phyloP scores from a whole-genome alignment of 2,113 vertebrate genomes.

The Ceyx margarethae region DNA sequence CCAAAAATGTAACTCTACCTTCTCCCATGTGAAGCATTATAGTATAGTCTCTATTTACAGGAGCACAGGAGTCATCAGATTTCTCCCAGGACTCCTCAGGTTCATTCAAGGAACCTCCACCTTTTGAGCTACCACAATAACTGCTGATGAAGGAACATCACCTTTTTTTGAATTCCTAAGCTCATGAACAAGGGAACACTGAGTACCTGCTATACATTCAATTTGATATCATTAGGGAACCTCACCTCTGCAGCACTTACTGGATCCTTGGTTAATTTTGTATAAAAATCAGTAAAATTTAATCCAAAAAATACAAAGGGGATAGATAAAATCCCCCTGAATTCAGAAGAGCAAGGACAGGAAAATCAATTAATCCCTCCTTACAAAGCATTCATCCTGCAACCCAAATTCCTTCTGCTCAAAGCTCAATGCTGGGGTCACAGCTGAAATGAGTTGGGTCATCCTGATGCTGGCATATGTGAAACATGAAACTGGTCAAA shows the following conservation, averaged over 20 bases:
- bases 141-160: not conserved
- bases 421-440: slow-evolving; percentile 2
- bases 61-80: not conserved
- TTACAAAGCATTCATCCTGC: not conserved
- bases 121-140: not conserved
- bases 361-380: slow-evolving; percentile 34
- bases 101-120: not conserved
- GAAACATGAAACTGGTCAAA: not conserved
- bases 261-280: not conserved
- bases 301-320: not conserved
- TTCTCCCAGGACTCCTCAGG: not conserved
- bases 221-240: not conserved
- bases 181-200: not conserved
- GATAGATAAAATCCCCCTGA: not conserved
- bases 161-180: not conserved
- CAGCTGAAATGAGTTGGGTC: not conserved
- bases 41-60: accelerated
- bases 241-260: not conserved
- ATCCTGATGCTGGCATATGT: not conserved
- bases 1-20: not conserved
- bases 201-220: not conserved
- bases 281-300: not conserved
- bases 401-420: slow-evolving; percentile 3
- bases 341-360: not conserved
- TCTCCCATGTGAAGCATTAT: not conserved